A percentile compares a stretch with the other conserved stretches of the same genome.
Evolutionary conservation across 2,888 invertebrate genomes (phyloP).

Genomic region (Drosophila diplacantha): DNA sequence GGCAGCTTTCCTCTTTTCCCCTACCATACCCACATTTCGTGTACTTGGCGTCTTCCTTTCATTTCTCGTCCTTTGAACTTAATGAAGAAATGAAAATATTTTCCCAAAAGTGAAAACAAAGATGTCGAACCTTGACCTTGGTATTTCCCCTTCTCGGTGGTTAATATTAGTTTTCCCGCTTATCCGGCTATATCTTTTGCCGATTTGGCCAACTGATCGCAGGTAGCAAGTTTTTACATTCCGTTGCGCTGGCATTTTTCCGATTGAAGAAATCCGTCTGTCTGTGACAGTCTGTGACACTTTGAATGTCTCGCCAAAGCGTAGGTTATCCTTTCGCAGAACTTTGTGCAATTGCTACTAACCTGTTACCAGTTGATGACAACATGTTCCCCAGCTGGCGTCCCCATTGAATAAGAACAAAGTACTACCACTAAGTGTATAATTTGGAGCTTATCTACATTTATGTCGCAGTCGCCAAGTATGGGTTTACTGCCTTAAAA

Average conservation of each 20-base stretch:
- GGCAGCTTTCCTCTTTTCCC: slow-evolving; percentile 12
- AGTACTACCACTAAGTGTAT: neutral
- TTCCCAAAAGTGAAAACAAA: slow-evolving; percentile 15
- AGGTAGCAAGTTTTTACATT: slow-evolving; percentile 1
- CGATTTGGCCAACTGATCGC: slow-evolving; percentile 1
- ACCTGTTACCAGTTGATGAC: neutral
- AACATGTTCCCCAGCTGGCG: neutral
- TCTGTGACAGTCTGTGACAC: slow-evolving; percentile 21
- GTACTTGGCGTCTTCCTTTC: slow-evolving; percentile 1
- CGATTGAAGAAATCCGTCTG: slow-evolving; percentile 20
- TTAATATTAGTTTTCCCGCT: slow-evolving; percentile 4
- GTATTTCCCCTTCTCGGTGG: neutral
- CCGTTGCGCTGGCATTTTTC: slow-evolving; percentile 1
- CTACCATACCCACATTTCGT: neutral
- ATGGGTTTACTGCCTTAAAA: neutral
- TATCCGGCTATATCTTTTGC: neutral
- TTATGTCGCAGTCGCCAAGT: neutral
- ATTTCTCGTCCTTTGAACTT: slow-evolving; percentile 22
- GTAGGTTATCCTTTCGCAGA: neutral
- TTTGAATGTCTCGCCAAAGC: slow-evolving; percentile 2
- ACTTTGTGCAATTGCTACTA: neutral
- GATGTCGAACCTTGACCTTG: slow-evolving; percentile 2
- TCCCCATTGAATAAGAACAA: too few species aligned
- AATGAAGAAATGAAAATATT: slow-evolving; percentile 26
- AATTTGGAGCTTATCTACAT: neutral